Evolutionary conservation across 2,113 vertebrate species (phyloP).

Genomic region (Syngnathus scovelli): DNA sequence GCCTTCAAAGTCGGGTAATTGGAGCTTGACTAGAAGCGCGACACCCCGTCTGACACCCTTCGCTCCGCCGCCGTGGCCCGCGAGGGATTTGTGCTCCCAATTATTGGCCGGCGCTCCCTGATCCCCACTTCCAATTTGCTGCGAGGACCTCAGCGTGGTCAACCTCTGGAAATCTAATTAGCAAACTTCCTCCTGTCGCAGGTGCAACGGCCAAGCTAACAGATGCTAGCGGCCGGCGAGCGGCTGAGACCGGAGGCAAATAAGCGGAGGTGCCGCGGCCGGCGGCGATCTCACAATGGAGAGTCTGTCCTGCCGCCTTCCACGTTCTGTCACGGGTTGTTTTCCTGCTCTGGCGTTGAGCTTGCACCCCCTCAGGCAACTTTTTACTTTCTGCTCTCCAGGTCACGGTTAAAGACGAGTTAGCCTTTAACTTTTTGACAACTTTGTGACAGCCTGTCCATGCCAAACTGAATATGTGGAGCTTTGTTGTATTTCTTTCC

Average conservation of each 20-base stretch:
- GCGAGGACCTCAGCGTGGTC: not conserved
- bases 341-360: not conserved
- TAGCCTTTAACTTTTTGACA: not conserved
- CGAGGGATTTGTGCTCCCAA: constrained; percentile 11
- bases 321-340: constrained; percentile 2
- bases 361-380: not conserved
- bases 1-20: constrained; percentile 8
- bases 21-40: constrained; percentile 1
- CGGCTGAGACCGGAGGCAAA: not conserved
- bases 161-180: constrained; percentile 8
- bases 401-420: not conserved
- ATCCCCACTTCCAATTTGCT: constrained; percentile 1
- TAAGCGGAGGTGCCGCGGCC: not conserved
- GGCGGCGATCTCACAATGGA: not conserved
- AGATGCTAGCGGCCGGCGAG: not conserved
- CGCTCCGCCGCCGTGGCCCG: not conserved
- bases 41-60: constrained; percentile 4
- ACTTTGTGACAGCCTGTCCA: too few relatives aligned
- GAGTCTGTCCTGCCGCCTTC: not conserved
- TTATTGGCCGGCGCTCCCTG: constrained; percentile 8
- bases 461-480: too few relatives aligned
- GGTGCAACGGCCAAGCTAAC: not conserved
- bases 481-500: too few relatives aligned
- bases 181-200: constrained; percentile 3
- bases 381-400: not conserved